Base-by-base conservation (phyloP, 2,113 vertebrate genomes). In the Ploceus nigricollis region DNA sequence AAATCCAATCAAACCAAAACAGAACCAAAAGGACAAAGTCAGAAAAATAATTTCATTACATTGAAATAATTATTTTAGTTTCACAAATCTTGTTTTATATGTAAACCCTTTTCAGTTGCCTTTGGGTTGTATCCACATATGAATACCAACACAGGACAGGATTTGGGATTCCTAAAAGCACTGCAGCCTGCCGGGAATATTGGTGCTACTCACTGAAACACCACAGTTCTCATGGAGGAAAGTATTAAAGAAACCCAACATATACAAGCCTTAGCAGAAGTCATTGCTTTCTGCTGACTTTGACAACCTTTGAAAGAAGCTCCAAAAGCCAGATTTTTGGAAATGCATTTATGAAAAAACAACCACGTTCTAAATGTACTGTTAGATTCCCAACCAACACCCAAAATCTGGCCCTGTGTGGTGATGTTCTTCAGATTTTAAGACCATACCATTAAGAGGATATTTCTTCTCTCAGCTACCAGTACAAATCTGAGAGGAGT, bases 91-190 rank as follows among this genome's bases (percentile, higher is more conserved):
- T 90, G n/a, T 96, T 96, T 93, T 93, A 84, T 77, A 23, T 48
- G 94, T 95, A 97, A 97, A 98, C 89, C 78, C 91, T 96, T 94
- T 92, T 71, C 53, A 93, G 77, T 94, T 96, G 90, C 96, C 97
- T 97, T 97, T 97, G 96, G 94, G 96, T 79, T 93, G 77, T 89
- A 92, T 57, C 87, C 14, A 6, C 54, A 63, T 79, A 75, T 66
- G 78, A 54, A 90, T 15, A 48, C 60, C 25, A 39, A 64, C 78
- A 89, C 7, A 60, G 40, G 63, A 25, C 13, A 54, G 78, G 83
- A 82, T 93, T 40, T 73, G 87, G 80, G 84, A n/a, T 56, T 92
- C 85, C 89, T 64, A 79, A 84, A 94, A 96, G 96, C 96, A 56
- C 44, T 64, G 81, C 97, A 96, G 85, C 93, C 93, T 68, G 53